Percentiles rank a stretch among this genome's conserved stretches.
These are phyloP conservation scores for Morphnarchus princeps DNA, from an alignment of 2,113 vertebrate genomes.

Conservation along the genomic window DNA sequence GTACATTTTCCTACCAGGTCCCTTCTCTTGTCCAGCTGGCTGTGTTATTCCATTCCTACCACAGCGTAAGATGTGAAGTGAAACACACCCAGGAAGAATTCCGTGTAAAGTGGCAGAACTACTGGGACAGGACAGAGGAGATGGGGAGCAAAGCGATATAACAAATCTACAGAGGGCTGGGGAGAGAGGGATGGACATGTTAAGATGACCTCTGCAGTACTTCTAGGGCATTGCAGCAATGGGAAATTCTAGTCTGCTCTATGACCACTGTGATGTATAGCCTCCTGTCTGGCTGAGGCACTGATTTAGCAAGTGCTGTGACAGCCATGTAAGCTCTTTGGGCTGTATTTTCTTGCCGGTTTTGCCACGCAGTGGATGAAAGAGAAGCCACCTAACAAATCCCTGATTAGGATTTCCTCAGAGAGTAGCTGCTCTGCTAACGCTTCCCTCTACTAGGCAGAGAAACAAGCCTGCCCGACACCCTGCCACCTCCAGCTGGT, in stretches of 20 bases:
- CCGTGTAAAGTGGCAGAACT: background rate
- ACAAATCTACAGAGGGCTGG: background rate
- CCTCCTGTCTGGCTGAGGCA: background rate
- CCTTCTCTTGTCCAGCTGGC: background rate
- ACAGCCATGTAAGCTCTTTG: background rate
- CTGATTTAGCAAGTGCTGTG: background rate
- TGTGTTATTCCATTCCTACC: background rate
- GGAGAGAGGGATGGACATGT: background rate
- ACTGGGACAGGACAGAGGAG: background rate
- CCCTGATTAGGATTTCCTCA: background rate
- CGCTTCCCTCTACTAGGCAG: background rate
- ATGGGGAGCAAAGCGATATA: background rate
- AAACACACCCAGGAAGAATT: background rate
- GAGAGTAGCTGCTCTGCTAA: background rate
- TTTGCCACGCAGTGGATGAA: background rate
- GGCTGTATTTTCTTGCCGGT: background rate
- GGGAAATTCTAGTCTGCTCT: background rate
- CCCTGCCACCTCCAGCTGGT: background rate
- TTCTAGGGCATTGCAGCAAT: background rate
- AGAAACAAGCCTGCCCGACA: background rate
- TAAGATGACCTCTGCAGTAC: background rate
- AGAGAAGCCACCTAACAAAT: background rate
- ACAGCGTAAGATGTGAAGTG: accelerated
- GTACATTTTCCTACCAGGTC: background rate
- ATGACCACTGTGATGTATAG: background rate